Conservation (phyloP, 2,113 vertebrate species). For the Poeciliopsis turrubarensis region DNA sequence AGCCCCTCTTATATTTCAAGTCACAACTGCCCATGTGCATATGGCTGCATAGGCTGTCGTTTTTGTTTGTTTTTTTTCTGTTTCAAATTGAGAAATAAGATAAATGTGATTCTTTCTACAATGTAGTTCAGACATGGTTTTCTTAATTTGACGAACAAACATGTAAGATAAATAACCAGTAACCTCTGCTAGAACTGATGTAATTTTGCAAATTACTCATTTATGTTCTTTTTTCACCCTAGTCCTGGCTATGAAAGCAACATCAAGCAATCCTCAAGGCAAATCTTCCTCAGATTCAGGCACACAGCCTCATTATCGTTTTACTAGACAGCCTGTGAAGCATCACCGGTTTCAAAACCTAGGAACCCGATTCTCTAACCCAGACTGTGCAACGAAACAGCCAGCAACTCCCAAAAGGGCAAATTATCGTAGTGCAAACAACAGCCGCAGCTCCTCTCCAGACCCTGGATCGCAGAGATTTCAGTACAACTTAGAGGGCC, state of each 20-base stretch:
- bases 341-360: slow-evolving; percentile 72
- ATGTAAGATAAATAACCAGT: slow-evolving; percentile 2
- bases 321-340: slow-evolving; percentile 86
- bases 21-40: background rate
- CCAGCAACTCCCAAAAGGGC: slow-evolving; percentile 18
- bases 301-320: slow-evolving; percentile 77
- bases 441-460: slow-evolving; percentile 69
- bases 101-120: background rate
- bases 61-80: background rate
- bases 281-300: slow-evolving; percentile 36
- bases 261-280: slow-evolving; percentile 38
- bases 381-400: slow-evolving; percentile 44
- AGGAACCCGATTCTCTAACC: slow-evolving; percentile 47
- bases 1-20: background rate
- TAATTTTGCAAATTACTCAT: slow-evolving; percentile 8
- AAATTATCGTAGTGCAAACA: slow-evolving; percentile 46
- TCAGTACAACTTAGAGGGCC: slow-evolving; percentile 65
- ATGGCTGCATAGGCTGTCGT: background rate
- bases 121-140: background rate
- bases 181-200: background rate
- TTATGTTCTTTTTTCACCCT: slow-evolving; percentile 18
- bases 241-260: slow-evolving; percentile 79
- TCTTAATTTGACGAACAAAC: background rate
- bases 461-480: slow-evolving; percentile 52
- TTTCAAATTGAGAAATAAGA: background rate